Base-by-base conservation (phyloP, 2,797 vertebrate species). In the Nothura maculosa region DNA sequence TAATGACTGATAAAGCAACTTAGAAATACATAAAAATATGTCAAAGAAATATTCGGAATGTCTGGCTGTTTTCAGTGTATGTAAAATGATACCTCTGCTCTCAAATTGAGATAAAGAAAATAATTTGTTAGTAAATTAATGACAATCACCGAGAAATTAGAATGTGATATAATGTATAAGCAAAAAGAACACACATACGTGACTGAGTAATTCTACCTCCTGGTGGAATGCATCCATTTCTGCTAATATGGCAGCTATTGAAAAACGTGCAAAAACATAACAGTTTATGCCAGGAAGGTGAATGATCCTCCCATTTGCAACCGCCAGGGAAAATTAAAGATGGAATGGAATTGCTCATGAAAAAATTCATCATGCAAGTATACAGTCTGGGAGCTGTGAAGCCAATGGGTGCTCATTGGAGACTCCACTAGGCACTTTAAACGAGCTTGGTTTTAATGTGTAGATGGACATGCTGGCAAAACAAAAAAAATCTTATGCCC, bases 1-100 rank as follows among this genome's bases (percentile, higher is more conserved):
- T 92, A 96, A 93, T 64, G 55, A 93, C 80, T 86, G 84, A 91
- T 91, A 94, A 87, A 91, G 45, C 28, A 95, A 96, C 84, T 60
- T 66, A 87, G 76, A 90, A 92, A 87, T 85, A 85, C 63, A 85
- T 50, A 85, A 75, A 93, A 83, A 85, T 78, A 63, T 73, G 70
- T 91, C 80, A 91, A 83, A 88, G 73, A 86, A 93, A 79, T 80
- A 83, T 66, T 89, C 81, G 69, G 57, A 60, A 78, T 84, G 40
- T 16, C 61, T 86, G 55, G 6, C 24, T 43, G 22, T 10, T 92
- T 87, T 89, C 52, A 61, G 10, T 52, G 28, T 27, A 63, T 84
- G 43, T 57, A 60, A 83, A 92, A 89, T 5, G 7, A 16, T 45
- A 68, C 55, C 34, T 79, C 32, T 85, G 10, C 30, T 80, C 30